Conservation (phyloP, 2,888 invertebrate species). For the Schizaphis graminum region DNA sequence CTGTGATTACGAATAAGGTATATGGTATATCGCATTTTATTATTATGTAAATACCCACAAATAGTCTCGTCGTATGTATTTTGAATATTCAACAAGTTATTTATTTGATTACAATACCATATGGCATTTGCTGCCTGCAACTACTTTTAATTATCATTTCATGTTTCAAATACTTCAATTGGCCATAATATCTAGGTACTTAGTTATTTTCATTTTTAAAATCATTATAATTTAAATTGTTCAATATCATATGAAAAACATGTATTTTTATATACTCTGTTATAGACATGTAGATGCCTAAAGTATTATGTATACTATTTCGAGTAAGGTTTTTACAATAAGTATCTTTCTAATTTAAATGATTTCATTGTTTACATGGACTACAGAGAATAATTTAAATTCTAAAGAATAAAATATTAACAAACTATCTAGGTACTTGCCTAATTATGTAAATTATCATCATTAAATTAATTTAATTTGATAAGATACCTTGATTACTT, state of each 20-base stretch:
- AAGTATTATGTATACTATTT: not conserved
- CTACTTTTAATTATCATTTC: not conserved
- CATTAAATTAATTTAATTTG: too few species aligned
- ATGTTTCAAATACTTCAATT: not conserved
- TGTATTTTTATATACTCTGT: not conserved
- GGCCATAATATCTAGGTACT: not conserved
- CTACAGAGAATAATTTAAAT: not conserved
- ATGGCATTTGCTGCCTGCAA: not conserved
- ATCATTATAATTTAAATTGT: not conserved
- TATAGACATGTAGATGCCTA: not conserved
- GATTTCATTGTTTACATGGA: not conserved
- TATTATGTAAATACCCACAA: not conserved
- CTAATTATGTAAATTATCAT: too few species aligned
- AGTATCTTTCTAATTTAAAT: not conserved
- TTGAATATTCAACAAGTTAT: conserved; percentile 1
- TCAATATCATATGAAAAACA: not conserved
- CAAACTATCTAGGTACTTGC: not conserved
- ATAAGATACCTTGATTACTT: too few species aligned
- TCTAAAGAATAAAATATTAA: not conserved
- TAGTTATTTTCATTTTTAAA: not conserved
- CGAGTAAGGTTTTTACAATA: not conserved
- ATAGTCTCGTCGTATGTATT: not conserved
- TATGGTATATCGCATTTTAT: not conserved
- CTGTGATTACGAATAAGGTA: not conserved
- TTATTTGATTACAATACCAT: not conserved